Evolutionary conservation across 2,113 vertebrate species (phyloP).

Genomic region (Podarcis muralis): DNA sequence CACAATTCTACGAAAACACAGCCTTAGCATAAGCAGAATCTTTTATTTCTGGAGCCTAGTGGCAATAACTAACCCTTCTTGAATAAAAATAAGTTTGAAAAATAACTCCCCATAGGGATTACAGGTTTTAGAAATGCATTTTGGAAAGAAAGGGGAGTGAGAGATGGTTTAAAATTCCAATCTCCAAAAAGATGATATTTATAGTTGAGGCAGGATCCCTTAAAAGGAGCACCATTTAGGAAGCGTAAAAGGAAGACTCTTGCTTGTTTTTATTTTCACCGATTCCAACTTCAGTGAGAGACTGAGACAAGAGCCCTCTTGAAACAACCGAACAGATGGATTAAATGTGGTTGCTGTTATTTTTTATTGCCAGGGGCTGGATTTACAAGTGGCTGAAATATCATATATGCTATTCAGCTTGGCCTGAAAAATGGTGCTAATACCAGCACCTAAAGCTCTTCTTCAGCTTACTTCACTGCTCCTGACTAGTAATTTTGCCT

Average conservation of each 20-base stretch:
- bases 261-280: constrained; percentile 44
- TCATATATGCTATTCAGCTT: constrained; percentile 37
- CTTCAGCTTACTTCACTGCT: constrained; percentile 28
- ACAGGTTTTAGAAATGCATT: background rate
- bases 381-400: constrained; percentile 62
- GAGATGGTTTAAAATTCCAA: too few species aligned
- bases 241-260: constrained; percentile 38
- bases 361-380: constrained; percentile 51
- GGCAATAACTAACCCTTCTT: constrained; percentile 46
- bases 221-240: constrained; percentile 12
- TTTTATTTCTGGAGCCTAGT: constrained; percentile 40
- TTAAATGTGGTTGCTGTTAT: constrained; percentile 27
- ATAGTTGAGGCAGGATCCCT: background rate
- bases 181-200: background rate
- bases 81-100: constrained; percentile 54
- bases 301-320: constrained; percentile 59
- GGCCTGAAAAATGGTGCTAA: constrained; percentile 54
- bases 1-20: too few species aligned
- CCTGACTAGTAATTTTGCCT: constrained; percentile 54
- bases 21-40: background rate
- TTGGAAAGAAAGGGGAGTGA: too few species aligned
- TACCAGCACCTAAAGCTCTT: constrained; percentile 42
- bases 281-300: constrained; percentile 36
- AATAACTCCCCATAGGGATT: constrained; percentile 32
- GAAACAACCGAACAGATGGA: constrained; percentile 60